These are phyloP conservation scores for Staurois parvus DNA, from an alignment of 2,797 vertebrate genomes.

Conservation along the genomic window DNA sequence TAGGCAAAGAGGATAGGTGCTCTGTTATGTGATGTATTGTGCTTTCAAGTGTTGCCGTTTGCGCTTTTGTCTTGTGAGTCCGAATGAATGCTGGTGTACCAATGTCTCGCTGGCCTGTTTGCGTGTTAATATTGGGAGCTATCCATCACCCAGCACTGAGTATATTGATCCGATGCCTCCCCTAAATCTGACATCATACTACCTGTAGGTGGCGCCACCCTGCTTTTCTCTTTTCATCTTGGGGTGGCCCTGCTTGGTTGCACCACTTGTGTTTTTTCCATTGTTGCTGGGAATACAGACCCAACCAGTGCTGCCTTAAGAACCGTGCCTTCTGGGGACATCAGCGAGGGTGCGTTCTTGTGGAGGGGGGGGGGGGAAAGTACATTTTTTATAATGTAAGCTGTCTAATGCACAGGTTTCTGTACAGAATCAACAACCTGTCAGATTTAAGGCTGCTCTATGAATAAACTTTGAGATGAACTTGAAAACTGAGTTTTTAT, in stretches of 20 bases:
- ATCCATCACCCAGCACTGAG: slow-evolving; percentile 40
- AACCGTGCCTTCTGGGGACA: not conserved
- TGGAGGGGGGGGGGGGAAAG: not conserved
- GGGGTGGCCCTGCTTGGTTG: not conserved
- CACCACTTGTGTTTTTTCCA: not conserved
- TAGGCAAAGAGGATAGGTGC: not conserved
- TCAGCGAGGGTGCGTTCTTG: not conserved
- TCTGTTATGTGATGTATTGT: not conserved
- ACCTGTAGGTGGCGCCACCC: slow-evolving; percentile 16
- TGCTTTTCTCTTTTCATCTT: not conserved
- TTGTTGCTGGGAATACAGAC: not conserved
- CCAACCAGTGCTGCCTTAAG: not conserved
- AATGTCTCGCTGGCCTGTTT: not conserved
- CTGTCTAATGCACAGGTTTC: slow-evolving; percentile 48
- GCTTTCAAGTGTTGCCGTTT: too few relatives aligned
- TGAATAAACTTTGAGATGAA: slow-evolving; percentile 52
- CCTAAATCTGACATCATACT: slow-evolving; percentile 9
- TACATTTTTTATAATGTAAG: slow-evolving; percentile 32
- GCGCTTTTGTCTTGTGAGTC: not conserved
- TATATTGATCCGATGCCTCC: slow-evolving; percentile 14
- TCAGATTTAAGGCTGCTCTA: slow-evolving; percentile 12
- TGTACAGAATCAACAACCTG: slow-evolving; percentile 20
- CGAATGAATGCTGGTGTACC: not conserved
- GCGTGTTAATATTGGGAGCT: slow-evolving; percentile 1
- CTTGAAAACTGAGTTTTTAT: slow-evolving; percentile 20